A percentile compares a stretch with the other conserved stretches of the same genome.
Evolutionary conservation across 1,140 invertebrate species (phyloP).

Genomic region (Pristionchus pacificus): DNA sequence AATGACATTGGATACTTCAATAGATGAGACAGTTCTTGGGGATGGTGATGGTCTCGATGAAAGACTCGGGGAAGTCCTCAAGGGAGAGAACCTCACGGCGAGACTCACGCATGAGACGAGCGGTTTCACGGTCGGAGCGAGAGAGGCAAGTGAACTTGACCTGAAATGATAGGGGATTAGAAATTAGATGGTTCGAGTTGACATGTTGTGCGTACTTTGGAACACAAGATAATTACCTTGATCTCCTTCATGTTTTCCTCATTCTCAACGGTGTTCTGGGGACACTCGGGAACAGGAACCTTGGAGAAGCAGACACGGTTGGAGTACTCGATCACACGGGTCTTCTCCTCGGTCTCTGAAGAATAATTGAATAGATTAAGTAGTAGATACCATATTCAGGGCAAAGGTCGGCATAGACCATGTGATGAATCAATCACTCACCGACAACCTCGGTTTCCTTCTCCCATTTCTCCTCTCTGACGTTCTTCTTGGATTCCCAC

Average conservation of each 20-base stretch:
- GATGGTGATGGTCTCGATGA: slow-evolving; percentile 14
- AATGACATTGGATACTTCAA: slow-evolving; percentile 9
- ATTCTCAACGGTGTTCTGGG: slow-evolving; percentile 5
- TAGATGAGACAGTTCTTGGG: slow-evolving; percentile 21
- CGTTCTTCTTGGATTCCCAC: too few species aligned
- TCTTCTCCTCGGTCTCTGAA: slow-evolving; percentile 17
- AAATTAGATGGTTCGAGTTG: not conserved
- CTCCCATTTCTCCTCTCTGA: slow-evolving; percentile 4
- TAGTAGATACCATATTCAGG: not conserved
- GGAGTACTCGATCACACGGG: slow-evolving; percentile 15
- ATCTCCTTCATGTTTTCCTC: slow-evolving; percentile 1
- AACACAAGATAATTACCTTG: not conserved
- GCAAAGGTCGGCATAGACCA: too few species aligned
- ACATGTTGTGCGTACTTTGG: not conserved
- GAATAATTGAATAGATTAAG: not conserved
- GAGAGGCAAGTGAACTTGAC: slow-evolving; percentile 31
- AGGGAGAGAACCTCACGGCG: slow-evolving; percentile 11
- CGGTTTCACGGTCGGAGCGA: slow-evolving; percentile 13
- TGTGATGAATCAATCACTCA: not conserved
- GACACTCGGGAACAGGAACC: slow-evolving; percentile 32
- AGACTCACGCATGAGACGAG: slow-evolving; percentile 13
- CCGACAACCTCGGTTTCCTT: slow-evolving; percentile 6
- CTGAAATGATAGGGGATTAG: not conserved
- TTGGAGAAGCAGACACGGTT: slow-evolving; percentile 32
- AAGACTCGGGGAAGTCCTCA: slow-evolving; percentile 12